Evolutionary conservation across 2,797 vertebrate species (phyloP).

Genomic region (Emydoidea blandingii): DNA sequence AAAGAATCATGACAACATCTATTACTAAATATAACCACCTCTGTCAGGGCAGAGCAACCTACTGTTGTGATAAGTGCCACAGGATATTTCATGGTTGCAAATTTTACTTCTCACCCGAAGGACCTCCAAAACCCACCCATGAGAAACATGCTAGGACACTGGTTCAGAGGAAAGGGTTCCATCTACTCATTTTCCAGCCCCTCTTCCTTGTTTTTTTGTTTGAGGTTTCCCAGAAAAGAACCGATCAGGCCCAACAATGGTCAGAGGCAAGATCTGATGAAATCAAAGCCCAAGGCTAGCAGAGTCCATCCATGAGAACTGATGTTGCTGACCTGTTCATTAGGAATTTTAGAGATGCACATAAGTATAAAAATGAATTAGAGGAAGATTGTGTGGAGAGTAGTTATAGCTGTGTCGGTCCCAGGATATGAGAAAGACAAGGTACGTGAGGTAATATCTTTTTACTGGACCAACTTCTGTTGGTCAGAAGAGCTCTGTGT

Average conservation of each 20-base stretch:
- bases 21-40: constrained; percentile 8
- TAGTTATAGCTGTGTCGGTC: not conserved
- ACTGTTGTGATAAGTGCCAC: not conserved
- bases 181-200: not conserved
- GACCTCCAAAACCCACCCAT: accelerated
- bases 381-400: not conserved
- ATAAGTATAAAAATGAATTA: not conserved
- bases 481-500: not conserved
- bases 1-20: constrained; percentile 49
- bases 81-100: not conserved
- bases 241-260: not conserved
- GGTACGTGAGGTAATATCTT: not conserved
- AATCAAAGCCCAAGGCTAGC: not conserved
- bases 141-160: not conserved
- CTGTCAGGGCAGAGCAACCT: not conserved
- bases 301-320: not conserved
- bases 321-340: not conserved
- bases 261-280: accelerated
- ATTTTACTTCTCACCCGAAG: not conserved
- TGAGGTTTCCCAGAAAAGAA: not conserved
- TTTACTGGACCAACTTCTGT: not conserved
- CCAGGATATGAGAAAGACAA: not conserved
- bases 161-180: not conserved
- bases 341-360: not conserved
- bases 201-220: not conserved